Percentiles rank a stretch among this genome's conserved stretches.
phyloP scores from a whole-genome alignment of 2,113 vertebrate genomes.

The Nerophis lumbriciformis region DNA sequence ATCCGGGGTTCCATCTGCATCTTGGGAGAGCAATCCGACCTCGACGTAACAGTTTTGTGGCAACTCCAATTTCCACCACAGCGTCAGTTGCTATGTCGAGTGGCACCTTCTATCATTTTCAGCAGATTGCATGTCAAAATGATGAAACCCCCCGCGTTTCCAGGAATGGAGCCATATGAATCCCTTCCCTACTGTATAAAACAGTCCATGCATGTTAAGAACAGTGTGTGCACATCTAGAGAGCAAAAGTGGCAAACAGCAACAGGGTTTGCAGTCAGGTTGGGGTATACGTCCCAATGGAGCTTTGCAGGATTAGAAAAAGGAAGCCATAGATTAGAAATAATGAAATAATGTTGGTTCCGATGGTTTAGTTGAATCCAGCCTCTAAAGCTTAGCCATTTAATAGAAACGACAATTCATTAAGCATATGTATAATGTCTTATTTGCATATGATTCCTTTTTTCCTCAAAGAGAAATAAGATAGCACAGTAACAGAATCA shows the following conservation, averaged over 20 bases:
- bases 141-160: too few species aligned
- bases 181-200: background rate
- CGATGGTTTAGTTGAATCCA: background rate
- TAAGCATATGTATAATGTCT: background rate
- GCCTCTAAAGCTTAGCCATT: slow-evolving; percentile 5
- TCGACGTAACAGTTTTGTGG: too few species aligned
- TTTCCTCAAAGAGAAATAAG: background rate
- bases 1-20: too few species aligned
- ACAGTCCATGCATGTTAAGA: background rate
- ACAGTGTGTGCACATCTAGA: background rate
- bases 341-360: slow-evolving; percentile 3
- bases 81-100: too few species aligned
- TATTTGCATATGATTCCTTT: background rate
- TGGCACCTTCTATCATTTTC: too few species aligned
- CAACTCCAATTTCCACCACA: too few species aligned
- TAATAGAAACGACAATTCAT: slow-evolving; percentile 1
- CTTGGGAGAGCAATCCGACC: too few species aligned
- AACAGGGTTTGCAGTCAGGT: slow-evolving; percentile 1
- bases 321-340: background rate
- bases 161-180: too few species aligned
- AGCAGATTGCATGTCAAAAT: too few species aligned
- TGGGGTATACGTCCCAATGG: background rate
- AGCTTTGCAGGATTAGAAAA: background rate
- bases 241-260: background rate
- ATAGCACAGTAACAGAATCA: background rate